These are phyloP conservation scores for Poeciliopsis presidionis DNA, from an alignment of 2,797 vertebrate genomes.

Conservation along the genomic window DNA sequence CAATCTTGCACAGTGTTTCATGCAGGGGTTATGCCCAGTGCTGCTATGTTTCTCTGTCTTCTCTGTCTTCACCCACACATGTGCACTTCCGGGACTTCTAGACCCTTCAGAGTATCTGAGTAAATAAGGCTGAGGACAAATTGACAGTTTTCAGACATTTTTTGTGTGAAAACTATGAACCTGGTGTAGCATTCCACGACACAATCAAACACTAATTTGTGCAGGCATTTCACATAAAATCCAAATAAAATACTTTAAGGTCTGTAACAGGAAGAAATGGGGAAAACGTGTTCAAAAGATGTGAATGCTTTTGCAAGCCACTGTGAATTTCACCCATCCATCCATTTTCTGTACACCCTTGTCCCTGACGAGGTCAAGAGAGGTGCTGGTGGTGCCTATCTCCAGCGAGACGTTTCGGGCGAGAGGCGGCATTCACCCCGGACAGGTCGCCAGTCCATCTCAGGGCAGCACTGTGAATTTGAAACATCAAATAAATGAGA, in stretches of 20 bases:
- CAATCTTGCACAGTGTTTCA: neutral
- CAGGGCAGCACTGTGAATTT: neutral
- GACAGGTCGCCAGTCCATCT: too few species aligned
- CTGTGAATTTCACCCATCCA: neutral
- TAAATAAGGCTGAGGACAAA: neutral
- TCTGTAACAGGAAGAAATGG: neutral
- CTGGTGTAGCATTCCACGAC: neutral
- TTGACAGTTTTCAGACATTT: neutral
- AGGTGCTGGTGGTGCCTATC: too few species aligned
- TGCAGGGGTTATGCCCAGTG: neutral
- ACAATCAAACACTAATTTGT: neutral
- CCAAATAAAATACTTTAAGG: neutral
- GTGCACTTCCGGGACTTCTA: neutral
- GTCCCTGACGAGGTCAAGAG: too few species aligned
- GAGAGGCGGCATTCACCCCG: too few species aligned
- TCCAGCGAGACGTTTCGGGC: too few species aligned
- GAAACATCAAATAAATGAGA: neutral
- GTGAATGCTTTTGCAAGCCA: neutral
- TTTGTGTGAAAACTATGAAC: neutral
- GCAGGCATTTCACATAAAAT: neutral
- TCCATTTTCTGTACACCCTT: too few species aligned
- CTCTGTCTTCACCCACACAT: neutral
- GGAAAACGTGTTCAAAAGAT: neutral
- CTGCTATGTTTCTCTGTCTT: neutral
- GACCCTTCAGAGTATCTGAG: neutral